These are phyloP conservation scores for Penaeus vannamei DNA, from an alignment of 1,140 invertebrate genomes.

Conservation along the genomic window DNA sequence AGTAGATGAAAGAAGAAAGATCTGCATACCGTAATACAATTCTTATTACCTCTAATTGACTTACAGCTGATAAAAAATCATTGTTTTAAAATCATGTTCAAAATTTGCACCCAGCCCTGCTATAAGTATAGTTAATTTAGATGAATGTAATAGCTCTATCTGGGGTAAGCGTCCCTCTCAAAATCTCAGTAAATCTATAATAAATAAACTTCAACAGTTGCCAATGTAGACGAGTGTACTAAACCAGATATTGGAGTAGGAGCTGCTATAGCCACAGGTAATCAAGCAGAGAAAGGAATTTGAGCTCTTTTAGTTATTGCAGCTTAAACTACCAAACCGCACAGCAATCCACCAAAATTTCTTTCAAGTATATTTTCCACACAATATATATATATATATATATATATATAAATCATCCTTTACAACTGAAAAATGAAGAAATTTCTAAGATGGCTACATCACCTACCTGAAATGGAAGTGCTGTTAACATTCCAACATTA, in stretches of 20 bases:
- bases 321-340: no score
- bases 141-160: constrained; percentile 36
- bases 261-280: constrained; percentile 80
- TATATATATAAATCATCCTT: constrained; percentile 13
- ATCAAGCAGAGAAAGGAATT: constrained; percentile 81
- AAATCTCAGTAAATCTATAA: constrained; percentile 73
- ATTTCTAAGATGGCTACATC: constrained; percentile 1
- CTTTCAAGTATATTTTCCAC: no score
- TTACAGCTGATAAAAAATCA: constrained; percentile 59
- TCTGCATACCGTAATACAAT: background rate
- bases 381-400: constrained; percentile 72
- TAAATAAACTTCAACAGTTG: constrained; percentile 82
- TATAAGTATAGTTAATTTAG: constrained; percentile 46
- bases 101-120: constrained; percentile 45
- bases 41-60: constrained; percentile 54
- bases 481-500: background rate
- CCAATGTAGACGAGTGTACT: constrained; percentile 83
- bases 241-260: constrained; percentile 81
- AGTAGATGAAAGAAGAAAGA: constrained; percentile 45
- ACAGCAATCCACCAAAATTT: no score
- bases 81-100: constrained; percentile 60
- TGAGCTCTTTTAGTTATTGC: no score
- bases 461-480: background rate
- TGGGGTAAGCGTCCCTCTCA: background rate
- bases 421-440: background rate